Conservation (phyloP, 2,888 invertebrate species). For the Creontiades dilutus region DNA sequence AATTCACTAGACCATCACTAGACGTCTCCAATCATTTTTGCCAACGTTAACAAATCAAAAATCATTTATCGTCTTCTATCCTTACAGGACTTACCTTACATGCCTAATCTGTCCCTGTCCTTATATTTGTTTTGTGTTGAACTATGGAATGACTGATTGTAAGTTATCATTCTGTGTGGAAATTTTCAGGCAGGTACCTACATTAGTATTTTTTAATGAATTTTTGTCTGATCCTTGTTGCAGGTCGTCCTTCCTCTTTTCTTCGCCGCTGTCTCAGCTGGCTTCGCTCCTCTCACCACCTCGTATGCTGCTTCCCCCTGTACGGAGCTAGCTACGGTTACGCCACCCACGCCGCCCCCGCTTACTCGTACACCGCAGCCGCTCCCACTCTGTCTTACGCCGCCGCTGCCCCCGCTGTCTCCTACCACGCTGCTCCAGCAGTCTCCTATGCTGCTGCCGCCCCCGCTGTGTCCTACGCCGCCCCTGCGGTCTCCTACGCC, state of each 20-base stretch:
- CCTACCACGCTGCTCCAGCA: conserved; percentile 63
- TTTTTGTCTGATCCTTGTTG: not conserved
- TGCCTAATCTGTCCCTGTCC: too few species aligned
- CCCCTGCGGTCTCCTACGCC: conserved; percentile 55
- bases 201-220: too few species aligned
- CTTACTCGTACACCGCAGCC: conserved; percentile 39
- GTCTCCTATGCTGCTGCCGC: conserved; percentile 59
- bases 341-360: conserved; percentile 68
- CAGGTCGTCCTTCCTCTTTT: conserved; percentile 68
- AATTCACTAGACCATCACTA: too few species aligned
- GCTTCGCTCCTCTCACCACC: conserved; percentile 64
- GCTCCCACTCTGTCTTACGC: conserved; percentile 32
- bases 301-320: conserved; percentile 63
- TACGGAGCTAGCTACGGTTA: conserved; percentile 71
- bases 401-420: conserved; percentile 62
- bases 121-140: too few species aligned
- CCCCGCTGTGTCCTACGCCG: conserved; percentile 58
- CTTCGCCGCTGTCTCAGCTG: conserved; percentile 69
- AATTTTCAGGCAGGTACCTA: too few species aligned
- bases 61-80: too few species aligned
- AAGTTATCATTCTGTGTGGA: too few species aligned
- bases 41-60: too few species aligned
- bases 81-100: too few species aligned
- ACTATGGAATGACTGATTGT: too few species aligned
- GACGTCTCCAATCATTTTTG: too few species aligned